Base-by-base conservation (phyloP, 2,797 vertebrate genomes). In the Holocentrus rufus region DNA sequence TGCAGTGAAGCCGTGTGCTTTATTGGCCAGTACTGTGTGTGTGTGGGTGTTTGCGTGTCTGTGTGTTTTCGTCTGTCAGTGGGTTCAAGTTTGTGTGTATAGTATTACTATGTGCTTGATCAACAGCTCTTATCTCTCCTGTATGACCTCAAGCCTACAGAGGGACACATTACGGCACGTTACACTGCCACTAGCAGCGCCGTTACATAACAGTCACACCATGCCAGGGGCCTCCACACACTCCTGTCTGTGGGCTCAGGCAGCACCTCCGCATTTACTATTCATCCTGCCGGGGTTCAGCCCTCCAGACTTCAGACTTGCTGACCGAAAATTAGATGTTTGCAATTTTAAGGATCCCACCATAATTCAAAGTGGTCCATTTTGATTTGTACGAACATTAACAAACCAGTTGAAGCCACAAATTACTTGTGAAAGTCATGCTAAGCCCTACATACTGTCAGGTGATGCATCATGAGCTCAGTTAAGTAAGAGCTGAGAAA, bases 161-260 rank as follows among this genome's bases (percentile, higher is more conserved):
- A 30, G 27, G 50, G 77, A 65, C 70, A 62, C 73, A 69, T 66
- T 72, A 75, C 58, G 61, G 54, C 66, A 76, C 54, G 56, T 70
- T 77, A 59, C 63, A 69, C 59, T 73, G 76, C 62, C 68, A 66
- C 36, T 42, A 69, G 65, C 3, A 14, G 7, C 58, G 39, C 39
- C 25, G 25, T 89, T 87, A 72, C 50, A 52, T 85, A 89, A 88
- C 23, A 74, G 25, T 36, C 47, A 22, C 17, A 68, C 31, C n/a
- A 23, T 65, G 30, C 5, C 36, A 53, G 30, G 4, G 55, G 46
- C 46, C 46, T 18, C 46, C 46, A 3, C 39, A 42, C 39, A 42
- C 39, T 42, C 9, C 3, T 42, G 10, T 13, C 39, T 42, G 39
- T 13, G 36, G 55, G 34, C 17, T 66, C 42, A 50, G 23, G 5